Conservation (phyloP, 2,888 invertebrate species). For the Vannuccia rotundouncinata region DNA sequence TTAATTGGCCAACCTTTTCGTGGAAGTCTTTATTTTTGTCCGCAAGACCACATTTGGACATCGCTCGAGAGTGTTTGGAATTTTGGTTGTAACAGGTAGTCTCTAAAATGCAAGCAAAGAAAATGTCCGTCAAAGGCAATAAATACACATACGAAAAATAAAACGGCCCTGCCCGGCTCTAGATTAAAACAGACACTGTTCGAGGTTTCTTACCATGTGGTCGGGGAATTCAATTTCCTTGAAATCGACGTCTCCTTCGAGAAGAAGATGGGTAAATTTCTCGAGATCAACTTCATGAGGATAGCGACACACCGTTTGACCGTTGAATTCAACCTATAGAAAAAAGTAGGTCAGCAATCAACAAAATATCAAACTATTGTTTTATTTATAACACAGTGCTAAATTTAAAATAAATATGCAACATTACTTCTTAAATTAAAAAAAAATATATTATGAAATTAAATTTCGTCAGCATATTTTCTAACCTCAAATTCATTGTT, state of each 20-base stretch:
- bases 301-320: neutral
- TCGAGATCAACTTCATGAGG: slow-evolving; percentile 1
- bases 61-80: neutral
- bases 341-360: too few relatives aligned
- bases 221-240: slow-evolving; percentile 5
- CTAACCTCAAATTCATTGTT: neutral
- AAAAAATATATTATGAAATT: too few relatives aligned
- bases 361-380: too few relatives aligned
- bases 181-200: too few relatives aligned
- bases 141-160: too few relatives aligned
- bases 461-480: too few relatives aligned
- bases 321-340: slow-evolving; percentile 2
- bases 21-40: neutral
- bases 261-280: slow-evolving; percentile 9
- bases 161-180: too few relatives aligned
- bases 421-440: too few relatives aligned
- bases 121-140: too few relatives aligned
- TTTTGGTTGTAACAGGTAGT: neutral
- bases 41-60: neutral
- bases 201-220: neutral
- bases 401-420: too few relatives aligned
- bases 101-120: too few relatives aligned
- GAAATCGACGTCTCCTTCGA: slow-evolving; percentile 1
- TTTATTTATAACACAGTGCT: too few relatives aligned
- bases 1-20: neutral